Conservation (phyloP, 2,113 vertebrate species). For the Oreotrochilus melanogaster region DNA sequence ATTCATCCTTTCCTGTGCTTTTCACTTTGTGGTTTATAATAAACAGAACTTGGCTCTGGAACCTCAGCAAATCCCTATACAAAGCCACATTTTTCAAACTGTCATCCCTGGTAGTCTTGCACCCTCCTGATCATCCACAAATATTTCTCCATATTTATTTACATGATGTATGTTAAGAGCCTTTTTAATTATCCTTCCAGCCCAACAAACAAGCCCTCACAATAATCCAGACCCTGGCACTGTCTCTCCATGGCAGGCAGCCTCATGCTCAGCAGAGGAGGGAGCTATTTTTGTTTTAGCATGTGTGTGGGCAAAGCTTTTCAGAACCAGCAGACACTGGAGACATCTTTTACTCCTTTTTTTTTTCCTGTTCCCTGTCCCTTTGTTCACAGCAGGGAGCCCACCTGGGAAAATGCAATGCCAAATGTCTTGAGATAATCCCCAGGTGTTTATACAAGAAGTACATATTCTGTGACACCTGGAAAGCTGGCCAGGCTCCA, state of each 20-base stretch:
- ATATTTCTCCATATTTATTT: background rate
- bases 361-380: background rate
- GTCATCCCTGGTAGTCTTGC: background rate
- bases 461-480: background rate
- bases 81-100: conserved; percentile 11
- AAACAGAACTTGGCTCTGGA: conserved; percentile 27
- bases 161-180: background rate
- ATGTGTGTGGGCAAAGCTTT: background rate
- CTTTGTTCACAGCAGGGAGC: rapidly evolving
- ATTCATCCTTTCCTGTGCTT: conserved; percentile 17
- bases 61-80: background rate
- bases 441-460: background rate
- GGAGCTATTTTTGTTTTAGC: background rate
- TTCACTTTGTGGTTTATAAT: conserved; percentile 32
- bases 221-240: background rate
- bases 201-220: background rate
- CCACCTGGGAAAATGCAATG: background rate
- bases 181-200: background rate
- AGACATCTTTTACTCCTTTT: background rate
- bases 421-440: background rate
- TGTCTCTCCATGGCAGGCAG: background rate
- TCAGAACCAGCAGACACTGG: background rate
- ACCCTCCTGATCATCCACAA: background rate
- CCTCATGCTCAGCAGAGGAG: background rate
- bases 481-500: background rate